These are phyloP conservation scores for Sebastes baramenuke DNA, from an alignment of 2,797 vertebrate species.

Conservation along the genomic window DNA sequence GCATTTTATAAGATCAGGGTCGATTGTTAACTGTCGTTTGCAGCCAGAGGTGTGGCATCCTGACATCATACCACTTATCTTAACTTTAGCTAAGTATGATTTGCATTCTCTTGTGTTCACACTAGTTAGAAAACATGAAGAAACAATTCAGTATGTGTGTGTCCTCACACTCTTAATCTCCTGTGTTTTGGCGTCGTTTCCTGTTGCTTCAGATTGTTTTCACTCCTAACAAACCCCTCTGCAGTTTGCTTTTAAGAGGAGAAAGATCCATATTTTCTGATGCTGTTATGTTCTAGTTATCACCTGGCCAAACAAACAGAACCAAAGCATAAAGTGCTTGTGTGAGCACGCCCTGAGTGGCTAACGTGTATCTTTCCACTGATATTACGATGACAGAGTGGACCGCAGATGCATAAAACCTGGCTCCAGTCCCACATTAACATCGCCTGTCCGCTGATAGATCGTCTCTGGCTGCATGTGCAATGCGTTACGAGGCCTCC, in stretches of 20 bases:
- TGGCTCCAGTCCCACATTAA: conserved; percentile 57
- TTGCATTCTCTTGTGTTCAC: not conserved
- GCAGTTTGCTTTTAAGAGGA: conserved; percentile 36
- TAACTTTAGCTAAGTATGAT: not conserved
- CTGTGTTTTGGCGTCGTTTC: conserved; percentile 34
- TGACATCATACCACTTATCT: not conserved
- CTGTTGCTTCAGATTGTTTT: conserved; percentile 61
- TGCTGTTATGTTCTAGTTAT: conserved; percentile 20
- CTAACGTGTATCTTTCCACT: not conserved
- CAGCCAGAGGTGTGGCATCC: not conserved
- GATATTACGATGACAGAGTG: conserved; percentile 44
- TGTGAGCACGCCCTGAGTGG: not conserved
- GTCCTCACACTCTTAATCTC: conserved; percentile 32
- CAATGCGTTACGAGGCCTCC: conserved; percentile 56
- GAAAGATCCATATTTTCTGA: conserved; percentile 36
- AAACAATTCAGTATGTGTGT: conserved; percentile 22
- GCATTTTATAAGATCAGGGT: no score
- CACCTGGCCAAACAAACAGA: conserved; percentile 66
- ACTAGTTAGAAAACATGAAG: not conserved
- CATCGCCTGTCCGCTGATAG: conserved; percentile 56
- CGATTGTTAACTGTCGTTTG: not conserved
- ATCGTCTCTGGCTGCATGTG: conserved; percentile 65
- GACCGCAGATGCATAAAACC: conserved; percentile 55
- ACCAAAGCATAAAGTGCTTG: not conserved
- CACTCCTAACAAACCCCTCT: conserved; percentile 50